phyloP scores from a whole-genome alignment of 2,113 vertebrate species.

The Ptyas mucosa region DNA sequence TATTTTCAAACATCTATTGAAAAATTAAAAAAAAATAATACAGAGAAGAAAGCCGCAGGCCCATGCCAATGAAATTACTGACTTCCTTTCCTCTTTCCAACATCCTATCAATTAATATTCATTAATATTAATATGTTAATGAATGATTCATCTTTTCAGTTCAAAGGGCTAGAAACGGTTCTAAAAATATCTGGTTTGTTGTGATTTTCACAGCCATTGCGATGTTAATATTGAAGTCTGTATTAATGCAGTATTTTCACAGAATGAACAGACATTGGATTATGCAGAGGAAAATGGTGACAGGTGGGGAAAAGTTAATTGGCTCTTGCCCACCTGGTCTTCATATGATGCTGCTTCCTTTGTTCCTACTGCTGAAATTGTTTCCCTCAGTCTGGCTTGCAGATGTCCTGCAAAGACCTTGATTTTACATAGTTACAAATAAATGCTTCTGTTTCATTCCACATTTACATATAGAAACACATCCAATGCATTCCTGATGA shows the following conservation, averaged over 20 bases:
- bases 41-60: not conserved
- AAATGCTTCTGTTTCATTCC: conserved; percentile 3
- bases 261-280: not conserved
- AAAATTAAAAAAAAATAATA: not conserved
- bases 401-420: conserved; percentile 20
- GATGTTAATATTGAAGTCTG: not conserved
- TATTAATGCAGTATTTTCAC: not conserved
- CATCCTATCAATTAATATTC: not conserved
- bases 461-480: conserved; percentile 3
- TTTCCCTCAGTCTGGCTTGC: not conserved
- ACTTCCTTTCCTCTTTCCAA: not conserved
- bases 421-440: not conserved
- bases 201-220: not conserved
- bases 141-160: not conserved
- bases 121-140: not conserved
- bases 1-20: not conserved
- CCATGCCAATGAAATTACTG: not conserved
- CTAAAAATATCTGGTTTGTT: not conserved
- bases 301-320: not conserved
- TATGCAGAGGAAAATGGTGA: not conserved
- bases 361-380: not conserved
- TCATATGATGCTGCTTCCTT: not conserved
- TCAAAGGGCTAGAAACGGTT: not conserved
- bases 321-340: not conserved
- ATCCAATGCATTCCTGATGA: not conserved